Evolutionary conservation across 2,797 vertebrate genomes (phyloP).

Genomic region (Eidolon dupreanum): DNA sequence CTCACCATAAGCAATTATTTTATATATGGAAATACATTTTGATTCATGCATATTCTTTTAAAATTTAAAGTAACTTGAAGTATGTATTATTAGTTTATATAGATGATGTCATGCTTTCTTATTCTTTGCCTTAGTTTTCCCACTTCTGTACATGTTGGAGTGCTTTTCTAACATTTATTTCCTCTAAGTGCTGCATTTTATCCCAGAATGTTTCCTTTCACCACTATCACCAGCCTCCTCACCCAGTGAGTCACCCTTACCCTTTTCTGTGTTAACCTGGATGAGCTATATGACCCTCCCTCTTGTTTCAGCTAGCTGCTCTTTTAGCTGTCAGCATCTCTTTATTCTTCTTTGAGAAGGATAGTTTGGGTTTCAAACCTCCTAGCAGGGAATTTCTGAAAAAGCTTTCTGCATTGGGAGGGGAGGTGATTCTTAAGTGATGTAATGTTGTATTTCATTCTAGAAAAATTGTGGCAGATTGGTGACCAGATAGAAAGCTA

Average conservation of each 20-base stretch:
- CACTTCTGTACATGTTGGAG: neutral
- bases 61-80: neutral
- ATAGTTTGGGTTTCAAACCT: neutral
- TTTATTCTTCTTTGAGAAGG: slow-evolving; percentile 3
- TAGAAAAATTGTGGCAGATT: slow-evolving; percentile 56
- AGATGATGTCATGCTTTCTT: neutral
- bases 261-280: neutral
- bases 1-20: neutral
- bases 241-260: neutral
- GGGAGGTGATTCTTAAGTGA: neutral
- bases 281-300: neutral
- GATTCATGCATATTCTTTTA: neutral
- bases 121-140: neutral
- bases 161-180: neutral
- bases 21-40: neutral
- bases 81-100: neutral
- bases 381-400: neutral
- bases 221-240: neutral
- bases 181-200: neutral
- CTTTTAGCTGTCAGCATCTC: neutral
- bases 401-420: slow-evolving; percentile 20
- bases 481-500: slow-evolving; percentile 25
- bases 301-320: neutral
- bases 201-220: neutral
- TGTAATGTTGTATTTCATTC: slow-evolving; percentile 62